Evolutionary conservation across 2,797 vertebrate species (phyloP), one percentile per base, ranked within the genome.

Genomic region (Tympanoctomys barrerae): DNA sequence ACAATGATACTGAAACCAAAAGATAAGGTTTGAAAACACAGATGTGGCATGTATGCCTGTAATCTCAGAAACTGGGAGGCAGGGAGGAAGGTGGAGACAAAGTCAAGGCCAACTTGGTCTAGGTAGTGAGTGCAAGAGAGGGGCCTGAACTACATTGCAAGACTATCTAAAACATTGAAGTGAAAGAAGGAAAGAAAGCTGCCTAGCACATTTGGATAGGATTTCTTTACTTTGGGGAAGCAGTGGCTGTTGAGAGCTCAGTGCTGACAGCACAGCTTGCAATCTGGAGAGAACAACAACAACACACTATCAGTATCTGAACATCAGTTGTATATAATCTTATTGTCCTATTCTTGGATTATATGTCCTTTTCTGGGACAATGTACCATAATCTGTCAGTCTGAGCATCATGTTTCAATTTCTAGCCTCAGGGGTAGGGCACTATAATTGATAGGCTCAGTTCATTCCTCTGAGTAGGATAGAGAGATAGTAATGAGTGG

Each of bases 1-100:
- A n/a, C 4, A 42, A 1, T 10, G 46, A 5, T 5, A 0, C 49
- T 13, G 13, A 7, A 22, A 24, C 10, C 33, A 24, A 42, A 3
- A 86, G 16, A 2, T 52, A 4, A 87, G 33, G 16, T 19, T 16
- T 36, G 4, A 5, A 73, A 26, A 42, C 42, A 10, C 24, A 22
- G 39, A 39, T 42, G 39, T 24, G 36, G 5, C 5, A 2, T 42
- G 8, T 5, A 42, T 12, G 36, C 21, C 36, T 42, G 4, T 70
- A 36, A 70, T 36, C 16, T 7, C 21, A 73, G 70, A 21, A 73
- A 21, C 5, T 21, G 19, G 21, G 36, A 42, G 70, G 36, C 70
- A 21, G 36, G 9, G 36, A 39, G 22, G 21, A 71, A 39, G 70
- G 42, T 11, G 22, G 21, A 9, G 19, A 42, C 70, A 73, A 73